Evolutionary conservation across 2,797 vertebrate species (phyloP), one percentile per base, ranked within the genome.

Genomic region (Thamnophis elegans): DNA sequence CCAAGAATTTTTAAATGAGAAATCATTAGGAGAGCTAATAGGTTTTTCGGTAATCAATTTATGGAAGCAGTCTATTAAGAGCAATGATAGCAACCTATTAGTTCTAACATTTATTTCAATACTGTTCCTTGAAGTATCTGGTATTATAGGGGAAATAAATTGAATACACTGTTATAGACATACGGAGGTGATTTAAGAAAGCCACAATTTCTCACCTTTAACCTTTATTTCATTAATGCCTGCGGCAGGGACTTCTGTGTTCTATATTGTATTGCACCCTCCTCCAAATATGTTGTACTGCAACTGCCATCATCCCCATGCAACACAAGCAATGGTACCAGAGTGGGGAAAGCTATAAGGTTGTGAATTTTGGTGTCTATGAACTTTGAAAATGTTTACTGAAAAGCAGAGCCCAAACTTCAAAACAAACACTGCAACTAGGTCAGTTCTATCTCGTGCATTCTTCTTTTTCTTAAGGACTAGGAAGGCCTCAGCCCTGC

Each of bases 21-120:
- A 0, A 25, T 68, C 0, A 1, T 28, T 62, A 96, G 96, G 94
- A 32, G 94, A 95, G 1, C 65, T 47, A 92, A 94, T 92, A 94
- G 58, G 95, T 94, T 94, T 95, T 92, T 93, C 89, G 90, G 56
- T 92, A 92, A 96, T 94, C 95, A 91, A 89, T 53, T 97, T 95
- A 94, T 7, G 32, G 94, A 91, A 95, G 62, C 13, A 86, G 91
- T 47, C 73, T 82, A 47, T 82, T 82, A 82, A 47, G 73, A 82
- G 36, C 20, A 82, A 47, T 42, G 73, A 94, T 68, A 91, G 82
- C 93, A 93, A 20, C 91, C 90, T 89, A 94, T 82, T 82, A 82
- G 20, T 82, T 82, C 73, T 42, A 82, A 82, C 36, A 82, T 82
- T 22, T 82, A 42, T 82, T 82, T 20, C 73, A 82, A 25, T 82